Evolutionary conservation across 2,888 invertebrate species (phyloP).

Genomic region (Agrilus biguttatus): DNA sequence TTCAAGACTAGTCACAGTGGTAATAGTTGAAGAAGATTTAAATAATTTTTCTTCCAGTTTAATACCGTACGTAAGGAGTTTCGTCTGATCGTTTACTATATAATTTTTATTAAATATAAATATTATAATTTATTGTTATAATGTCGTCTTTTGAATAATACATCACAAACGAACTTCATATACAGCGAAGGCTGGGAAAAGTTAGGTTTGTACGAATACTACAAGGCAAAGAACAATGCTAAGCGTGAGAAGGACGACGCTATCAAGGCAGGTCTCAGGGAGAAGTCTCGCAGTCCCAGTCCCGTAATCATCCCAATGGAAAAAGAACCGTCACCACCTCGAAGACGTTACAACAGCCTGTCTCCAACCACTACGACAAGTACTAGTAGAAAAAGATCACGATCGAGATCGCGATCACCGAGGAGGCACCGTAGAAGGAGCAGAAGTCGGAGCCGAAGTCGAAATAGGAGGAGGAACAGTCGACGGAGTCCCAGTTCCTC

Average conservation of each 20-base stretch:
- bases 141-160: conserved; percentile 2
- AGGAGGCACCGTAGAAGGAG: conserved; percentile 16
- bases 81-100: too few species aligned
- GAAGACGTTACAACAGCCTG: conserved; percentile 58
- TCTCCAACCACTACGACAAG: conserved; percentile 31
- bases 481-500: conserved; percentile 28
- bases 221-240: conserved; percentile 87
- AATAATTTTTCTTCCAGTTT: too few species aligned
- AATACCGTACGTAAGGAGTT: too few species aligned
- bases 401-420: conserved; percentile 33
- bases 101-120: not conserved
- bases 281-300: conserved; percentile 62
- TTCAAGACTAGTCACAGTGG: not conserved
- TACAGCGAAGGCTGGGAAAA: conserved; percentile 95
- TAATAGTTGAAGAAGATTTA: not conserved
- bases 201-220: conserved; percentile 92
- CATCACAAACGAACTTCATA: conserved; percentile 14
- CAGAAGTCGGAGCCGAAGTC: conserved; percentile 32
- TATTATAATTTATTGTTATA: not conserved
- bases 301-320: conserved; percentile 59
- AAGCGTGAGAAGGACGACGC: conserved; percentile 79
- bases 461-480: conserved; percentile 23
- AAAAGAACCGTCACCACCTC: conserved; percentile 57
- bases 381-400: conserved; percentile 27
- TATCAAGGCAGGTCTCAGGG: conserved; percentile 53